phyloP scores from a whole-genome alignment of 2,113 vertebrate genomes.

The Ramphastos sulfuratus region DNA sequence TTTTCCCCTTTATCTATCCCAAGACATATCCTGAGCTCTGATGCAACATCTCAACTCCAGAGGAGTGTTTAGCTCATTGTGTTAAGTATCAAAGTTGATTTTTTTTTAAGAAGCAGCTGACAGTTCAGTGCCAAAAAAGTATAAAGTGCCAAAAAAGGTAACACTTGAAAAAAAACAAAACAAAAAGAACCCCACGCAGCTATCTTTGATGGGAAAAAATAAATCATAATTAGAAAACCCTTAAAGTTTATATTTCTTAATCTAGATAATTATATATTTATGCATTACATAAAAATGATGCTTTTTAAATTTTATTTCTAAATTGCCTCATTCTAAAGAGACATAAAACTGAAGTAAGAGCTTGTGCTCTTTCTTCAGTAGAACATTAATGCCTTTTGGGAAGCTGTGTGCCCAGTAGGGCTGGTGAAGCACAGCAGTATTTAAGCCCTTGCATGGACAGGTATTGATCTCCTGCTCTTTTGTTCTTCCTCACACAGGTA shows the following conservation, averaged over 20 bases:
- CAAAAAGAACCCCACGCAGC: not conserved
- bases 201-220: not conserved
- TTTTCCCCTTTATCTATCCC: not conserved
- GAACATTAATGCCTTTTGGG: not conserved
- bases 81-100: not conserved
- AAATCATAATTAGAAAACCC: not conserved
- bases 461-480: not conserved
- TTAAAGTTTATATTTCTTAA: not conserved
- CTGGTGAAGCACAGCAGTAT: not conserved
- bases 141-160: not conserved
- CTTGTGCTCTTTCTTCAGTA: not conserved
- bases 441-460: not conserved
- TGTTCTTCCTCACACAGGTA: conserved; percentile 74
- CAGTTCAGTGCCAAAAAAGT: too few species aligned
- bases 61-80: not conserved
- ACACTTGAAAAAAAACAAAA: not conserved
- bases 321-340: not conserved
- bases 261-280: not conserved
- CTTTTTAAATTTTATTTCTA: not conserved
- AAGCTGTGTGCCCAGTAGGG: not conserved
- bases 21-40: not conserved
- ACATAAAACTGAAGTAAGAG: not conserved
- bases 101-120: not conserved
- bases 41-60: not conserved
- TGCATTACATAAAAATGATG: not conserved